Evolutionary conservation across 1,140 invertebrate genomes (phyloP), one percentile per base, ranked within the genome.

Genomic region (Oreohelix idahoensis): DNA sequence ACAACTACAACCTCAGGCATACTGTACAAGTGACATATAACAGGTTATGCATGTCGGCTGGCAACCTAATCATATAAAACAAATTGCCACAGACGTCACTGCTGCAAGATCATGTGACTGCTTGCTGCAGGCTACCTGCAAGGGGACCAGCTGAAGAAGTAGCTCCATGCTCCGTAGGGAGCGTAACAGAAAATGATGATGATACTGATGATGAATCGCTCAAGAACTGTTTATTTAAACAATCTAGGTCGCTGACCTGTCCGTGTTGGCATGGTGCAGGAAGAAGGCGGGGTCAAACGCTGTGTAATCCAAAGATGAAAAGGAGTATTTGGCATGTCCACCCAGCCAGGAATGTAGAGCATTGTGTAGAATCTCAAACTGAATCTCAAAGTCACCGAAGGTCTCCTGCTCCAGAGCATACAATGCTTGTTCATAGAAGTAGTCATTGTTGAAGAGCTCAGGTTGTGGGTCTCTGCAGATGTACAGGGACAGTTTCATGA

Each of bases 371-470:
- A 87, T 39, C 71, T 87, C 86, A 81, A 85, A 87, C 76, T 87
- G 86, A 49, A 87, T 73, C 81, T 87, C 86, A 58, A 87, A 87
- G 80, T 87, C 81, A 53, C 86, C 85, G 83, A 84, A 87, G 73
- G 79, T 66, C 42, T 58, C 73, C 77, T 87, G 84, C 76, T 87
- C 86, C 58, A 87, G 77, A 26, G 84, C 84, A n/a, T 84, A 70
- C 53, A 87, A 81, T 10, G 76, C 58, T 17, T 85, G 53, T 8
- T 84, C 74, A 45, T 84, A 78, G 35, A 79, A 49, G 35, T 79
- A 35, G 0, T 80, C 1, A 53, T 80, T 79, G 80, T 85, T 78
- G 73, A 85, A 87, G 1, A 87, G 83, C 15, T 85, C 71, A 4
- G 79, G 53, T 29, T 79, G 84, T 11, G 83, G 83, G 73, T 87